A percentile compares a stretch with the other conserved stretches of the same genome.
phyloP scores from a whole-genome alignment of 2,888 invertebrate genomes.

The Lycocerus yunnanus region DNA sequence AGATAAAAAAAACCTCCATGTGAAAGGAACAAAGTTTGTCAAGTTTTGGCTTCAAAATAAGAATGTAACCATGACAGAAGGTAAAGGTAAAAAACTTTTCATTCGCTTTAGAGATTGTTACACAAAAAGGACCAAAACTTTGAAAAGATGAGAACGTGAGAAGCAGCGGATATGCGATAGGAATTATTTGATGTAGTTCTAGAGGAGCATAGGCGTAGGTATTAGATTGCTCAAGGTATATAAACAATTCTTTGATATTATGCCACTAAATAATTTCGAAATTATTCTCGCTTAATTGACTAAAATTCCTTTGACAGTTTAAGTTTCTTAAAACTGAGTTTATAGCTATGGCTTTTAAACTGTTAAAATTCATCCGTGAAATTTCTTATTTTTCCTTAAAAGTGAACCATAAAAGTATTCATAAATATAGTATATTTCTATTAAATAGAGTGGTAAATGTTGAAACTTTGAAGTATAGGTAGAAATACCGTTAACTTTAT shows the following conservation, averaged over 20 bases:
- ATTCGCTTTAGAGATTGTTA: constrained; percentile 31
- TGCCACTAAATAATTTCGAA: background rate
- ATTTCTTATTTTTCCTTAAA: background rate
- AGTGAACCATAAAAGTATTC: background rate
- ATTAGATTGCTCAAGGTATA: background rate
- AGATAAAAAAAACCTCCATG: background rate
- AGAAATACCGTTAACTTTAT: background rate
- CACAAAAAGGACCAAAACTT: constrained; percentile 43
- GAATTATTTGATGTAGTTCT: constrained; percentile 39
- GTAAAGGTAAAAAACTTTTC: constrained; percentile 37
- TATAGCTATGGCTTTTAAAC: background rate
- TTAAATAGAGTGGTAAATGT: background rate
- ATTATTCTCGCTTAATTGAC: background rate
- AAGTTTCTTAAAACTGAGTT: background rate
- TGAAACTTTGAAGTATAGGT: background rate
- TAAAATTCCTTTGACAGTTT: background rate
- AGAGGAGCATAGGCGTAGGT: constrained; percentile 17
- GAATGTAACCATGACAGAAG: constrained; percentile 18
- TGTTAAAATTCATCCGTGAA: background rate
- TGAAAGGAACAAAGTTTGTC: background rate
- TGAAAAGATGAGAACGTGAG: constrained; percentile 48
- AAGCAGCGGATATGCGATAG: constrained; percentile 42
- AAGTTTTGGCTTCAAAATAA: constrained; percentile 16
- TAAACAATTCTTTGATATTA: background rate
- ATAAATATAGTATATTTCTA: background rate